These are phyloP conservation scores for Calidris pygmaea DNA, from an alignment of 2,113 vertebrate species.

Conservation along the genomic window DNA sequence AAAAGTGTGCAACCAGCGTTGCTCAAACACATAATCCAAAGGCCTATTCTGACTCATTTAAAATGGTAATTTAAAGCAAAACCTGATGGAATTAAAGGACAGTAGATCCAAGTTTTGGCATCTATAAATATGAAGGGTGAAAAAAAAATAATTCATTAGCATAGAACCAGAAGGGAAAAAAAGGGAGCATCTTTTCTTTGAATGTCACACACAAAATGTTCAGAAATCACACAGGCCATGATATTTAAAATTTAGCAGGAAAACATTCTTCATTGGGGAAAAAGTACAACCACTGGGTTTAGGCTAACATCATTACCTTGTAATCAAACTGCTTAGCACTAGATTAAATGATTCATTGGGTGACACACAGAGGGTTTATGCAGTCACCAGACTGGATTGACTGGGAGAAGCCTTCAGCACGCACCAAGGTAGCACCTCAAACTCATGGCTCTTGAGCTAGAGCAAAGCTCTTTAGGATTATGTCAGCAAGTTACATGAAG, in stretches of 20 bases:
- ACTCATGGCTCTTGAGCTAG: background rate
- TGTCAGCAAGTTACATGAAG: background rate
- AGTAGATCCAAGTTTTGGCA: background rate
- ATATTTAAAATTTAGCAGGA: background rate
- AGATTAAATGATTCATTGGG: background rate
- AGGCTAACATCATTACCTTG: background rate
- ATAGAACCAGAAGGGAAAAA: background rate
- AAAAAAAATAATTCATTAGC: background rate
- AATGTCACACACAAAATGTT: background rate
- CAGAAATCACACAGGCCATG: background rate
- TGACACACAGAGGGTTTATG: background rate
- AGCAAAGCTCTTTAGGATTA: background rate
- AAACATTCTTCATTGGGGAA: accelerated
- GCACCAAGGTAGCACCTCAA: background rate
- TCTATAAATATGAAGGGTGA: background rate
- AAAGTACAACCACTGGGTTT: background rate
- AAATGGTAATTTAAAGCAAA: background rate
- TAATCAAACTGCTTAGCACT: background rate
- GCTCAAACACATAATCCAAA: background rate
- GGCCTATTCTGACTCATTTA: background rate
- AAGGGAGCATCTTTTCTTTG: background rate
- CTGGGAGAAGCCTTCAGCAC: background rate
- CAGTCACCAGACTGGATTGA: background rate
- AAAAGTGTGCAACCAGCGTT: background rate
- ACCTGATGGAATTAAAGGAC: background rate